phyloP scores from a whole-genome alignment of 2,888 invertebrate species.

The Diloba caeruleocephala region DNA sequence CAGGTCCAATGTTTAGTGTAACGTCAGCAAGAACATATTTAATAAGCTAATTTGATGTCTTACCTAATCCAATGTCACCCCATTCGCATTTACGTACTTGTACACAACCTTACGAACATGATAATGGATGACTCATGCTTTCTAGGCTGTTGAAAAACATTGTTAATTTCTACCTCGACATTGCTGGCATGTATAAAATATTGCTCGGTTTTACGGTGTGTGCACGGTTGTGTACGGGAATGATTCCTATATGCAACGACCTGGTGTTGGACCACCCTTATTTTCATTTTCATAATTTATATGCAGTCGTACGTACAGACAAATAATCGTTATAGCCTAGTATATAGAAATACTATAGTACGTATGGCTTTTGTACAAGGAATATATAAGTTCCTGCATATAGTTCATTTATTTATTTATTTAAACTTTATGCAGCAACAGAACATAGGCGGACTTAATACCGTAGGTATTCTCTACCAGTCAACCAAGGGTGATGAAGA shows the following conservation, averaged over 20 bases:
- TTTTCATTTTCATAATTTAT: slow-evolving; percentile 17
- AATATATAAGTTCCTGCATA: too few species aligned
- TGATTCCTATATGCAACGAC: slow-evolving; percentile 37
- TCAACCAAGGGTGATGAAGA: too few species aligned
- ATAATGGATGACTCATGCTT: slow-evolving; percentile 46
- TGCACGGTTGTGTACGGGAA: slow-evolving; percentile 25
- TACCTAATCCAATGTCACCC: slow-evolving; percentile 31
- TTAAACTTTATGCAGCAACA: too few species aligned
- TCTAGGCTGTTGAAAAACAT: slow-evolving; percentile 30
- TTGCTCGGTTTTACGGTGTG: slow-evolving; percentile 33
- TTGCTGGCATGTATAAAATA: slow-evolving; percentile 33
- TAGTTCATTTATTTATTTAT: too few species aligned
- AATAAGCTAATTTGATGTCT: slow-evolving; percentile 12
- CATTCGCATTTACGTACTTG: slow-evolving; percentile 13
- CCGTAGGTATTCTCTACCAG: too few species aligned
- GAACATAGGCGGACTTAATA: too few species aligned
- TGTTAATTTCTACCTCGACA: slow-evolving; percentile 42
- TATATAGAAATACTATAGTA: neutral
- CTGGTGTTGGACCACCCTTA: slow-evolving; percentile 32
- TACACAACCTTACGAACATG: slow-evolving; percentile 32
- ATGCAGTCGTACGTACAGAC: slow-evolving; percentile 2
- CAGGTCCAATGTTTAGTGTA: too few species aligned
- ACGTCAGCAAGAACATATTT: too few species aligned
- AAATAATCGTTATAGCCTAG: neutral
- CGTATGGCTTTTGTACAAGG: neutral